These are phyloP conservation scores for Chaetophractus vellerosus DNA, from an alignment of 2,797 vertebrate species.

Conservation along the genomic window DNA sequence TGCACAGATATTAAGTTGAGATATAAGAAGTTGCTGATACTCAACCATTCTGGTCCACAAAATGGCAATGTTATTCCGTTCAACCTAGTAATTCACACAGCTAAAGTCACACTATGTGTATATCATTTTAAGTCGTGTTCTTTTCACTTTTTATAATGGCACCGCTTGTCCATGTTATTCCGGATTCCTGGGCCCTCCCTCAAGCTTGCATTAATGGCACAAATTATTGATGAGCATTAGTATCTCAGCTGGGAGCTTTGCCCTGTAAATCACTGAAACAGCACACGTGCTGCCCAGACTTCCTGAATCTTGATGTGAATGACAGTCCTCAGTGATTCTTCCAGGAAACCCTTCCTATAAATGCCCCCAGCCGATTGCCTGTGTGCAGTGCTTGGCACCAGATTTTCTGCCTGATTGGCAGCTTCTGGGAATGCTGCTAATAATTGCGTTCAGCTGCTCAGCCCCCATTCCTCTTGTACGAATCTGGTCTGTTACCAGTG, in stretches of 20 bases:
- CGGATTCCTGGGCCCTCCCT: neutral
- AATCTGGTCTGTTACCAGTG: neutral
- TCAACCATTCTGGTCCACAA: neutral
- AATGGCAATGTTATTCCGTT: neutral
- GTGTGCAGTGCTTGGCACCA: neutral
- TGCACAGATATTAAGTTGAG: neutral
- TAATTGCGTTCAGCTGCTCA: neutral
- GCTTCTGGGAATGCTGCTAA: conserved; percentile 66
- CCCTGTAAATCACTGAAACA: conserved; percentile 70
- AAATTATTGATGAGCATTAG: conserved; percentile 84
- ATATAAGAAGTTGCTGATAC: neutral
- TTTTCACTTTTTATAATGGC: conserved; percentile 38
- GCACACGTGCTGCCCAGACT: conserved; percentile 54
- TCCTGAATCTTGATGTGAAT: conserved; percentile 62
- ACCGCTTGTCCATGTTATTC: conserved; percentile 29
- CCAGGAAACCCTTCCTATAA: conserved; percentile 77
- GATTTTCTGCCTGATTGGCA: neutral
- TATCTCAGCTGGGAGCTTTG: conserved; percentile 64
- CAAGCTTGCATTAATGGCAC: conserved; percentile 77
- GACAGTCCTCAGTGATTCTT: conserved; percentile 65
- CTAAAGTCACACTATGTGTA: neutral
- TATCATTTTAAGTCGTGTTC: neutral
- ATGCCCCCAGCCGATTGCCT: conserved; percentile 26
- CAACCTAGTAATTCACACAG: neutral
- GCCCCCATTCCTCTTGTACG: neutral